Percentiles rank a stretch among this genome's conserved stretches.
These are phyloP conservation scores for Barypeithes pellucidus DNA, from an alignment of 2,888 invertebrate genomes.

Conservation along the genomic window DNA sequence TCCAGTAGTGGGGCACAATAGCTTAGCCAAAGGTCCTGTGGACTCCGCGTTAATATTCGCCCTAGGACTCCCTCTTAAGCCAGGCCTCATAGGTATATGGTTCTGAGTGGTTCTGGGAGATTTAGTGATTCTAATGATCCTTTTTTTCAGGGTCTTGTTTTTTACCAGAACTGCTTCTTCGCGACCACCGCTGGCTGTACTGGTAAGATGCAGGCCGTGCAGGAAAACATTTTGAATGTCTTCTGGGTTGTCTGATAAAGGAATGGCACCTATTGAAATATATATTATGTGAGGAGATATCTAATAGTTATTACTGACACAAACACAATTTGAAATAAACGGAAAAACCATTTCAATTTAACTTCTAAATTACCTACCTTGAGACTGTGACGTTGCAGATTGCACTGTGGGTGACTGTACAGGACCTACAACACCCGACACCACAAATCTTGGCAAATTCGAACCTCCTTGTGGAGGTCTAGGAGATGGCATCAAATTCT, in stretches of 20 bases:
- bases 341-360: too few relatives aligned
- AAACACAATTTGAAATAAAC: too few relatives aligned
- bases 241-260: too few relatives aligned
- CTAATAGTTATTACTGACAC: too few relatives aligned
- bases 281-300: too few relatives aligned
- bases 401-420: neutral
- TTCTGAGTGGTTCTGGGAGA: neutral
- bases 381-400: neutral
- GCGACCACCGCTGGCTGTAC: neutral
- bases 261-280: too few relatives aligned
- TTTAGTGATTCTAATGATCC: neutral
- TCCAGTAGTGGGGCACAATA: constrained; percentile 20
- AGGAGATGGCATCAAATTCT: constrained; percentile 21
- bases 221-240: constrained; percentile 9
- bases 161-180: constrained; percentile 16
- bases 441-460: neutral
- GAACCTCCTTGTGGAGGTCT: neutral
- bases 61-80: too few relatives aligned
- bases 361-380: neutral
- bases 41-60: too few relatives aligned
- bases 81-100: neutral
- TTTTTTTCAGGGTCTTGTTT: neutral
- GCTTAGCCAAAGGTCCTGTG: neutral
- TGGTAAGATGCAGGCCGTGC: constrained; percentile 1
- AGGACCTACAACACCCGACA: neutral